phyloP scores from a whole-genome alignment of 2,113 vertebrate genomes.

The Eleginops maclovinus region DNA sequence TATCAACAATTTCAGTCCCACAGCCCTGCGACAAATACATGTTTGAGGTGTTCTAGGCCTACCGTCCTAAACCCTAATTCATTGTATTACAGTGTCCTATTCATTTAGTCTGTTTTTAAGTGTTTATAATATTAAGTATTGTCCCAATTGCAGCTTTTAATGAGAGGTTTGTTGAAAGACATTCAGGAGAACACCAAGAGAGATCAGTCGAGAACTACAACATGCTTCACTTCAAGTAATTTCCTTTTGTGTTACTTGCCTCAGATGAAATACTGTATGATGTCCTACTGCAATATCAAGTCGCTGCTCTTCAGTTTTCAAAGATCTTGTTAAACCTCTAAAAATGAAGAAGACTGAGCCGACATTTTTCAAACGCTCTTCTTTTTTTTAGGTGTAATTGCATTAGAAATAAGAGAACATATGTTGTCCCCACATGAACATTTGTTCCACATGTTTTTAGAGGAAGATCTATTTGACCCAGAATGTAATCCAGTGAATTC shows the following conservation, averaged over 20 bases:
- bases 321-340: slow-evolving; percentile 19
- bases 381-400: too few relatives aligned
- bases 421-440: accelerated
- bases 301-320: slow-evolving; percentile 23
- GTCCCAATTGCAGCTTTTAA: slow-evolving; percentile 10
- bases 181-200: neutral
- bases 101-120: neutral
- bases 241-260: slow-evolving; percentile 5
- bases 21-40: neutral
- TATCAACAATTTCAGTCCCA: neutral
- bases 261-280: slow-evolving; percentile 4
- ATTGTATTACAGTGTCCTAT: neutral
- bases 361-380: neutral
- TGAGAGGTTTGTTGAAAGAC: neutral
- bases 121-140: neutral
- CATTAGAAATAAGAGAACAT: neutral
- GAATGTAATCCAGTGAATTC: neutral
- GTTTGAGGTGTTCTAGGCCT: neutral
- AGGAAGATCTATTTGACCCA: neutral
- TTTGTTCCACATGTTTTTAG: neutral
- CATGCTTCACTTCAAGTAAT: slow-evolving; percentile 2
- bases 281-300: slow-evolving; percentile 20
- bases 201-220: neutral
- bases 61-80: neutral
- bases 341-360: neutral